Conservation (phyloP, 1,140 invertebrate genomes). For the Oedothorax gibbosus region DNA sequence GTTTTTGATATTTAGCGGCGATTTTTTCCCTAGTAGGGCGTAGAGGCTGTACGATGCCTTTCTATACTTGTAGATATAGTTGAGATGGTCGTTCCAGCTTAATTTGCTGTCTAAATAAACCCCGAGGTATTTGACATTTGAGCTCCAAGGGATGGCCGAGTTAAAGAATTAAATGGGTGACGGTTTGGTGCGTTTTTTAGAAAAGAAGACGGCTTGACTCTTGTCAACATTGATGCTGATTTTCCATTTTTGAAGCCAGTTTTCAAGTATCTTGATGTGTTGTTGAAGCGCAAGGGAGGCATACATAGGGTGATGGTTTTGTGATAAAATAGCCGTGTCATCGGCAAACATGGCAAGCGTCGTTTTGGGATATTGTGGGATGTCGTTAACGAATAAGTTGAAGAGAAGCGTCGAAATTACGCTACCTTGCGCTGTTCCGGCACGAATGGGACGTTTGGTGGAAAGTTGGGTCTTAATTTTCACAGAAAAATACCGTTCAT, state of each 20-base stretch:
- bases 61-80: no score
- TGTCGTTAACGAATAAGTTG: background rate
- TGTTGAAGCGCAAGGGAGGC: background rate
- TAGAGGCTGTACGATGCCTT: no score
- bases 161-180: no score
- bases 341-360: background rate
- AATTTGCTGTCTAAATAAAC: no score
- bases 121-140: no score
- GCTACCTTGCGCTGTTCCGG: background rate
- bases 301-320: background rate
- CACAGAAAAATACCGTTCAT: slow-evolving; percentile 8
- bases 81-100: no score
- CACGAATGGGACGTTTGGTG: background rate
- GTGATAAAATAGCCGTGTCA: background rate
- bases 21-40: no score
- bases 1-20: no score
- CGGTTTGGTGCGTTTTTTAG: no score
- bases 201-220: no score
- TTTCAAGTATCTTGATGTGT: background rate
- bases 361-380: background rate
- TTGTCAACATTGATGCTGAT: no score
- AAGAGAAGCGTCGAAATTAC: background rate
- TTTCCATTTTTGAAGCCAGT: background rate
- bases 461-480: slow-evolving; percentile 3
- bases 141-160: no score